These are phyloP conservation scores for Drusus annulatus DNA, from an alignment of 1,140 invertebrate genomes.

Conservation along the genomic window DNA sequence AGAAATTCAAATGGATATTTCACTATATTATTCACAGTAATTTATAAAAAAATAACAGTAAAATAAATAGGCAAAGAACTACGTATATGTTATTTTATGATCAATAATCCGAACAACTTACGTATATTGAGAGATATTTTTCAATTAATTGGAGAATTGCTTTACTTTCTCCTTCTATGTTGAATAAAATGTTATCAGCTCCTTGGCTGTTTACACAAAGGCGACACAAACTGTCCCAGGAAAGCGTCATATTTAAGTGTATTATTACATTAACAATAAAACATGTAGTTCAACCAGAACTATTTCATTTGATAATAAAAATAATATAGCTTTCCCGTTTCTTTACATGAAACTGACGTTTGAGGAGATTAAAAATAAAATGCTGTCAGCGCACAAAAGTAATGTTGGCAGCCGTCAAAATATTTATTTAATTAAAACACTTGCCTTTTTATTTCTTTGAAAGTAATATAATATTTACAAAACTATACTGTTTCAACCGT, in stretches of 20 bases:
- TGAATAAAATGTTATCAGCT: constrained; percentile 39
- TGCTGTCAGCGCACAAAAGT: no score
- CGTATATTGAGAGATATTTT: constrained; percentile 46
- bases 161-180: constrained; percentile 38
- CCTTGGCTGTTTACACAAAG: constrained; percentile 41
- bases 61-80: neutral
- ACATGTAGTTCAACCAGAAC: no score
- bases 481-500: no score
- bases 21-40: neutral
- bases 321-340: no score
- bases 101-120: constrained; percentile 12
- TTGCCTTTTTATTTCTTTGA: no score
- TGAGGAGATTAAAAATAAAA: no score
- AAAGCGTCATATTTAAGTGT: constrained; percentile 32
- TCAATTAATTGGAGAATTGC: constrained; percentile 36
- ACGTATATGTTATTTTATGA: neutral
- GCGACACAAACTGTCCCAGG: constrained; percentile 44
- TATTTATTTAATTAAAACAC: no score
- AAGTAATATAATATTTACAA: no score
- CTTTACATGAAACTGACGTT: no score
- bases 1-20: neutral
- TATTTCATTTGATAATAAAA: no score
- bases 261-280: no score
- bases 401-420: no score
- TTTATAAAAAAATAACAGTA: neutral